phyloP scores from a whole-genome alignment of 1,140 invertebrate species.

The Cheumatopsyche charites region DNA sequence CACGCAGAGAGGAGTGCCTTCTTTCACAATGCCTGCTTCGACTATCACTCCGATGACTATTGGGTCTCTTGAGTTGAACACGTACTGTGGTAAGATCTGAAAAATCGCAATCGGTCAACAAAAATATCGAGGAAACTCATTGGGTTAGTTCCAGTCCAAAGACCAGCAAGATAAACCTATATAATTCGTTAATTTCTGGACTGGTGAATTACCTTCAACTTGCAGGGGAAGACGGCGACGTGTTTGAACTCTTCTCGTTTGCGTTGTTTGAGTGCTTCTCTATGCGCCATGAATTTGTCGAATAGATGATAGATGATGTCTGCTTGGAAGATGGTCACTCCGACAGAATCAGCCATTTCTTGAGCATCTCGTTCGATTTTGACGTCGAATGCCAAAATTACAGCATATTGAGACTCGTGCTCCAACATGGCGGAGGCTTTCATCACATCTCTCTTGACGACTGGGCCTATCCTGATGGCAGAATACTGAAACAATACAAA shows the following conservation, averaged over 20 bases:
- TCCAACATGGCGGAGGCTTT: constrained; percentile 99
- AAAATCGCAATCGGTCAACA: not conserved
- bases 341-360: constrained; percentile 91
- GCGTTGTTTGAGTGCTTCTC: constrained; percentile 91
- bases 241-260: constrained; percentile 95
- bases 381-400: constrained; percentile 99
- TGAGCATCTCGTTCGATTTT: constrained; percentile 98
- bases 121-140: too few species aligned
- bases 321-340: constrained; percentile 97
- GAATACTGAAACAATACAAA: constrained; percentile 76
- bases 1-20: constrained; percentile 96
- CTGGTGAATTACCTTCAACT: constrained; percentile 74
- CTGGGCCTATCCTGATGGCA: constrained; percentile 98
- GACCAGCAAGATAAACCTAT: too few species aligned
- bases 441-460: constrained; percentile 99
- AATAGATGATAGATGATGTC: constrained; percentile 99
- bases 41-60: constrained; percentile 96
- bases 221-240: constrained; percentile 98
- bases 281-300: constrained; percentile 94
- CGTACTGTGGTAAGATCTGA: constrained; percentile 78
- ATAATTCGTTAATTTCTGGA: too few species aligned
- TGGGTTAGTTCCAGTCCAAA: too few species aligned
- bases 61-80: constrained; percentile 98
- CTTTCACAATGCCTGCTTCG: constrained; percentile 93
- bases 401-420: constrained; percentile 96